Conservation (phyloP, 2,797 vertebrate species). For the Parauchenoglanis punctatus region DNA sequence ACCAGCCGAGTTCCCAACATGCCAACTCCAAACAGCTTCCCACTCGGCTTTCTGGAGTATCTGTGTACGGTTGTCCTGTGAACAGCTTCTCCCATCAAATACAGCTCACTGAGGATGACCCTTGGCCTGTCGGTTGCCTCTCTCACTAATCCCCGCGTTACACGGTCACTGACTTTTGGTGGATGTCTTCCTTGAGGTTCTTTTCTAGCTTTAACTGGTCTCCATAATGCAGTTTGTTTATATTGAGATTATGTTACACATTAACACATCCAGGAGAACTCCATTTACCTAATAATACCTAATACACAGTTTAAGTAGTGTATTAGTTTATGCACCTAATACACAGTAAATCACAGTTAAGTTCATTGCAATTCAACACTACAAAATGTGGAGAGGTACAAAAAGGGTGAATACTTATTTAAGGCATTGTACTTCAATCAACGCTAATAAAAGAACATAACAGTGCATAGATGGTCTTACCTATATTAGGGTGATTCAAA, state of each 20-base stretch:
- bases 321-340: not conserved
- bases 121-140: not conserved
- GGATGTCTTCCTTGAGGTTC: not conserved
- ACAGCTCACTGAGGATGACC: not conserved
- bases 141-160: not conserved
- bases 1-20: not conserved
- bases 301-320: not conserved
- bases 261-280: not conserved
- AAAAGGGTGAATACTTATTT: not conserved
- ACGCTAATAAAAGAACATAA: not conserved
- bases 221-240: not conserved
- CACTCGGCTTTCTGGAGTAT: not conserved
- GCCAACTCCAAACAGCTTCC: no score
- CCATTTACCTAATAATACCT: not conserved
- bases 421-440: not conserved
- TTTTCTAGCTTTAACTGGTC: not conserved
- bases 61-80: not conserved
- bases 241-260: not conserved
- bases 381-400: not conserved
- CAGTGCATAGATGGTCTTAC: constrained; percentile 68
- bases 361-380: not conserved
- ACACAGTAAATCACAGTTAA: not conserved
- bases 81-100: not conserved
- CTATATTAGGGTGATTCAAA: constrained; percentile 91
- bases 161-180: not conserved